Evolutionary conservation across 2,797 vertebrate genomes (phyloP).

Genomic region (Sparus aurata): DNA sequence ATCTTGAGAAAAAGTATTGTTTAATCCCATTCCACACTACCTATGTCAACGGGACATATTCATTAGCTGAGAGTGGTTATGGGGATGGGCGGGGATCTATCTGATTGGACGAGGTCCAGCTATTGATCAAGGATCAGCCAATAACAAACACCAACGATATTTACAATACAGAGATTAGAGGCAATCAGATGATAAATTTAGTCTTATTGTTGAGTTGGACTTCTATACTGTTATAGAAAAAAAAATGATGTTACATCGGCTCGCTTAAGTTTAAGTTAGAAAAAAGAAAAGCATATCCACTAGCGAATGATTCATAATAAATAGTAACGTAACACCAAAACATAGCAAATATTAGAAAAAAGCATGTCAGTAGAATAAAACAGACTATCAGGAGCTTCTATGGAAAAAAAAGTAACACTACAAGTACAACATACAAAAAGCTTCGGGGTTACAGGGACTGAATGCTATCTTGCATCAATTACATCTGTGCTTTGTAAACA

Average conservation of each 20-base stretch:
- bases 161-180: constrained; percentile 80
- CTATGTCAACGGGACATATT: constrained; percentile 51
- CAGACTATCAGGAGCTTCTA: constrained; percentile 67
- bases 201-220: constrained; percentile 66
- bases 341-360: constrained; percentile 78
- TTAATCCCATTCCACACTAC: constrained; percentile 54
- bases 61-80: constrained; percentile 56
- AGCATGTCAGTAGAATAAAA: constrained; percentile 74
- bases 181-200: constrained; percentile 70
- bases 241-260: constrained; percentile 68
- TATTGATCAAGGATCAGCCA: constrained; percentile 78
- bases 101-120: constrained; percentile 71
- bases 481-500: constrained; percentile 79
- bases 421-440: constrained; percentile 71
- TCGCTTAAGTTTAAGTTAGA: constrained; percentile 65
- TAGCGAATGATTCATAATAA: constrained; percentile 83
- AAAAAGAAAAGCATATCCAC: constrained; percentile 72
- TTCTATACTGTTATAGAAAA: constrained; percentile 72
- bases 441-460: constrained; percentile 55
- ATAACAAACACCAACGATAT: constrained; percentile 80
- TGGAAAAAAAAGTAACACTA: constrained; percentile 65
- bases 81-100: constrained; percentile 33
- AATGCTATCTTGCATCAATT: constrained; percentile 69
- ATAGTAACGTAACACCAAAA: constrained; percentile 80
- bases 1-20: constrained; percentile 55